These are phyloP conservation scores for Notamacropus eugenii DNA, from an alignment of 2,797 vertebrate genomes.

Conservation along the genomic window DNA sequence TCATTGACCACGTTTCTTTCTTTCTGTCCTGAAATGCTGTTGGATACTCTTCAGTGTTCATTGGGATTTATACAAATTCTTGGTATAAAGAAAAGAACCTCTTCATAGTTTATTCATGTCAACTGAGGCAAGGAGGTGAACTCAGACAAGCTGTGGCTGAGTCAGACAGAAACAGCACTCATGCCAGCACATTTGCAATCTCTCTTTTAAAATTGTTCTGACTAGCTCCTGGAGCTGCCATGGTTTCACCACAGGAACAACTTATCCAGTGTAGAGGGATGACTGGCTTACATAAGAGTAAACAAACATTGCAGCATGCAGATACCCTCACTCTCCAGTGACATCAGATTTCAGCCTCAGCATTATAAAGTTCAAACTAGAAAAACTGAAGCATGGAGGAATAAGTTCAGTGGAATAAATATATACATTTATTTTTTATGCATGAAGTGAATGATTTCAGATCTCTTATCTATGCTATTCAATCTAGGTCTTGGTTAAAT, in stretches of 20 bases:
- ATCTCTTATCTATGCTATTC: slow-evolving; percentile 21
- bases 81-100: slow-evolving; percentile 52
- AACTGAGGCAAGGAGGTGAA: slow-evolving; percentile 61
- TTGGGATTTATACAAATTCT: slow-evolving; percentile 35
- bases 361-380: neutral
- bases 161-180: slow-evolving; percentile 50
- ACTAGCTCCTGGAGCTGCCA: slow-evolving; percentile 44
- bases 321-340: neutral
- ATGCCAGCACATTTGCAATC: slow-evolving; percentile 13
- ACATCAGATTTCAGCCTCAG: slow-evolving; percentile 12
- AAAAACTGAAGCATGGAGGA: neutral
- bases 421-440: neutral
- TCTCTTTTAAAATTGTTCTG: slow-evolving; percentile 62
- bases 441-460: neutral
- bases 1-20: neutral
- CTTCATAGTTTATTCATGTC: slow-evolving; percentile 71
- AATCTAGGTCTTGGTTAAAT: slow-evolving; percentile 2
- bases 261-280: slow-evolving; percentile 5
- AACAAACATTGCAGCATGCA: neutral
- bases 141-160: slow-evolving; percentile 56
- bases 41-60: neutral
- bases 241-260: slow-evolving; percentile 44
- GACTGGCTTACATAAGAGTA: slow-evolving; percentile 33
- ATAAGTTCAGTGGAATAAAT: slow-evolving; percentile 14
- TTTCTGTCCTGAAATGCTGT: neutral